Percentiles rank a stretch among this genome's conserved stretches.
Evolutionary conservation across 2,888 invertebrate species (phyloP).

Genomic region (Hydroisotoma schaefferi): DNA sequence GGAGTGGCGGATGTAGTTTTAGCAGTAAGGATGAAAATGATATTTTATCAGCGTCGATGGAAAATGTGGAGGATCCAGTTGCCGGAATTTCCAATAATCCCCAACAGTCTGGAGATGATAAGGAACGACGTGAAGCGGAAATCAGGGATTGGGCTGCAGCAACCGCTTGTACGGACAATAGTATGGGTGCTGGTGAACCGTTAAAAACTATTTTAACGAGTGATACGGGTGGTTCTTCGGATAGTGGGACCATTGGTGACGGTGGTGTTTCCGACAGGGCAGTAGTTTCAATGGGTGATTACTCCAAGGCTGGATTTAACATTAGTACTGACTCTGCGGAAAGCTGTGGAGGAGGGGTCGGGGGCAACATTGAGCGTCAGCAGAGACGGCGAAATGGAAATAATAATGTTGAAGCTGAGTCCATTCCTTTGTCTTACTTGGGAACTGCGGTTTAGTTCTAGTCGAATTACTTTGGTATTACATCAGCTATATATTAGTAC

Average conservation of each 20-base stretch:
- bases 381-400: slow-evolving; percentile 38
- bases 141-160: slow-evolving; percentile 39
- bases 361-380: slow-evolving; percentile 7
- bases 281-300: slow-evolving; percentile 9
- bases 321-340: slow-evolving; percentile 11
- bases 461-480: background rate
- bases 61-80: slow-evolving; percentile 13
- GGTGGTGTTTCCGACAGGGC: background rate
- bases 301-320: slow-evolving; percentile 13
- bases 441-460: slow-evolving; percentile 38
- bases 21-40: slow-evolving; percentile 39
- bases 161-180: slow-evolving; percentile 25
- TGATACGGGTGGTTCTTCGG: background rate
- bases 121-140: slow-evolving; percentile 26
- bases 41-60: slow-evolving; percentile 12
- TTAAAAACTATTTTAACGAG: background rate
- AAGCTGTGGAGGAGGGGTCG: slow-evolving; percentile 11
- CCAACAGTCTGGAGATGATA: too few relatives aligned
- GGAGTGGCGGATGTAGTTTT: slow-evolving; percentile 30
- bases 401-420: slow-evolving; percentile 35
- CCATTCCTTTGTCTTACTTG: slow-evolving; percentile 33
- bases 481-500: background rate
- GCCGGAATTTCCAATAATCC: too few relatives aligned
- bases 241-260: background rate
- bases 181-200: too few relatives aligned